Evolutionary conservation across 2,888 invertebrate species (phyloP), one percentile per base, ranked within the genome.

Genomic region (Mimumesa dahlbomi): DNA sequence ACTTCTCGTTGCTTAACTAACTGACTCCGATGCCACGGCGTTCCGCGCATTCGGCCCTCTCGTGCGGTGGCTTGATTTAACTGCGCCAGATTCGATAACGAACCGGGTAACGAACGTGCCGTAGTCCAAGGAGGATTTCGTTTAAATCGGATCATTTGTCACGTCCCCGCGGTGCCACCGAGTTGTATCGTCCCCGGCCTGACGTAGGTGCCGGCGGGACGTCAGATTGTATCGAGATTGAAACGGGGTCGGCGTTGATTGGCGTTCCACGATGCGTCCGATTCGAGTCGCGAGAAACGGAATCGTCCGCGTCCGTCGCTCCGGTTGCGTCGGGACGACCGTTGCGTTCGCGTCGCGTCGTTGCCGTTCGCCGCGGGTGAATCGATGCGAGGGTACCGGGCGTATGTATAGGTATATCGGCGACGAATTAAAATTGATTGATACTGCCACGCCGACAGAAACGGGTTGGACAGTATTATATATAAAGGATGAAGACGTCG

Each of bases 91-190:
- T 56, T 50, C 73, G 67, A 76, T 76, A 75, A 73, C 75, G 76
- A 76, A 73, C 36, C 63, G 59, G 40, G 69, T 71, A 80, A 80
- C 77, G 81, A 81, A 71, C 62, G 46, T 57, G 63, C 50, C 46
- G 42, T 45, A 38, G 57, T 46, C 29, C 54, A 50, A 43, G 65
- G 59, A 58, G 70, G 68, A 65, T 73, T 84, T 84, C 78, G 73
- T 75, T 81, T 72, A 75, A 74, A 78, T 63, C 79, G 77, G 73
- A 82, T 83, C 83, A 82, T 84, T 83, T 84, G 81, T 84, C 82
- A 83, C 77, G 63, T 70, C 46, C 50, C 40, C 40, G 34, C 70
- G 52, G 58, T 66, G 53, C 63, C 63, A 57, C 52, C 54, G 52
- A 48, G 50, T 54, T 46, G 71, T 63, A 78, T 57, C 72, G 53